phyloP scores from a whole-genome alignment of 2,113 vertebrate genomes.

The Ia io region DNA sequence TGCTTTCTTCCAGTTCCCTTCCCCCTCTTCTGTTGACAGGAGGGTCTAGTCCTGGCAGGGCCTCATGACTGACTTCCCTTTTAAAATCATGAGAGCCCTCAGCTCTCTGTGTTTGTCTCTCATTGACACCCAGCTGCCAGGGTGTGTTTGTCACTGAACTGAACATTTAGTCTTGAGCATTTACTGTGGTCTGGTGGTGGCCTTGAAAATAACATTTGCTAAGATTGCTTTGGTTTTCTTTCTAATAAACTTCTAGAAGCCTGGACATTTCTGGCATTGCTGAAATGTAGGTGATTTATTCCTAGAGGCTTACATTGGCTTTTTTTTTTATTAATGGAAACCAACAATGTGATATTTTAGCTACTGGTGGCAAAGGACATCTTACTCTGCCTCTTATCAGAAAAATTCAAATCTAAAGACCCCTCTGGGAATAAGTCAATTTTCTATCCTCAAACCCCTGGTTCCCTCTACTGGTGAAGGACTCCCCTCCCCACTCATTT shows the following conservation, averaged over 20 bases:
- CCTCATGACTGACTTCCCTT: not conserved
- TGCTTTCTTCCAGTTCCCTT: not conserved
- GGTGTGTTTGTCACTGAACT: conserved; percentile 78
- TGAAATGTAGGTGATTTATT: conserved; percentile 79
- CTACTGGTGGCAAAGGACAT: conserved; percentile 70
- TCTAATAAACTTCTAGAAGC: conserved; percentile 81
- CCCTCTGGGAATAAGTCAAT: not conserved
- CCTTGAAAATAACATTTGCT: conserved; percentile 81
- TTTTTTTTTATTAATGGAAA: conserved; percentile 54
- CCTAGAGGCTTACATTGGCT: conserved; percentile 80
- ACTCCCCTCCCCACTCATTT: not conserved
- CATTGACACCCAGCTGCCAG: conserved; percentile 68
- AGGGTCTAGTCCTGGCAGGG: conserved; percentile 33
- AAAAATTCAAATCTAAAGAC: conserved; percentile 59
- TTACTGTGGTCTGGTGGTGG: conserved; percentile 78
- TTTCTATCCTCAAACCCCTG: conserved; percentile 1
- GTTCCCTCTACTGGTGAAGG: conserved; percentile 31
- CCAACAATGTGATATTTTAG: conserved; percentile 78
- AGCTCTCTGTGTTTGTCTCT: conserved; percentile 53
- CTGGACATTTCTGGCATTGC: conserved; percentile 79
- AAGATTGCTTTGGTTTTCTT: conserved; percentile 81
- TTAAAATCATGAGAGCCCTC: conserved; percentile 41
- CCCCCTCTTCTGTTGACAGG: not conserved
- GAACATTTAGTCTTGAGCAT: conserved; percentile 75
- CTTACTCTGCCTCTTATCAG: conserved; percentile 15